These are phyloP conservation scores for Capromys pilorides DNA, from an alignment of 2,797 vertebrate species.

Conservation along the genomic window DNA sequence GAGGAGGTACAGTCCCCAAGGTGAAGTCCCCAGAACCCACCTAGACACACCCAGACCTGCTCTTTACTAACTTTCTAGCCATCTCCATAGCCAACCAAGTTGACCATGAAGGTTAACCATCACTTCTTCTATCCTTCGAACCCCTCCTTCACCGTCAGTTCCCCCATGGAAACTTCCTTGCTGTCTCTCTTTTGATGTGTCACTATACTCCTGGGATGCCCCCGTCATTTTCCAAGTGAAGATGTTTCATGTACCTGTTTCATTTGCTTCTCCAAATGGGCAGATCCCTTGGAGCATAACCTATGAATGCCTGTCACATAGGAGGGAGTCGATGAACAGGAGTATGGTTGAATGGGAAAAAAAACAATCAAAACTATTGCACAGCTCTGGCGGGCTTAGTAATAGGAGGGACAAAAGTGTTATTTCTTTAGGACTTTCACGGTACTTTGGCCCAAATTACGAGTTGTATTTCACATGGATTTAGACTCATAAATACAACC, in stretches of 20 bases:
- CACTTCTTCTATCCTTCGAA: not conserved
- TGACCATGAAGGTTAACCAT: not conserved
- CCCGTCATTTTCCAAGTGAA: not conserved
- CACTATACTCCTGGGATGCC: not conserved
- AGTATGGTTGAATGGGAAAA: not conserved
- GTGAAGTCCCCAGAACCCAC: not conserved
- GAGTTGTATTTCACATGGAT: not conserved
- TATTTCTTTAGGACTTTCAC: conserved; percentile 32
- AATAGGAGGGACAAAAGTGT: not conserved
- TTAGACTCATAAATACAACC: conserved; percentile 10
- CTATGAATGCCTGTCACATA: not conserved
- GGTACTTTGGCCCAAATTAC: conserved; percentile 35
- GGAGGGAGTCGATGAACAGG: not conserved
- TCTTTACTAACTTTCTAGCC: not conserved
- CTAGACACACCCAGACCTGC: not conserved
- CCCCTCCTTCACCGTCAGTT: not conserved
- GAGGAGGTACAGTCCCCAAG: not conserved
- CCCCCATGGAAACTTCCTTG: not conserved
- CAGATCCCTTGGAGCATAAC: not conserved
- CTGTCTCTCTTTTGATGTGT: not conserved
- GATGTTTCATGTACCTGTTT: not conserved
- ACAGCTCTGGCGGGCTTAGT: not conserved
- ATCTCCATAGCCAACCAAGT: not conserved
- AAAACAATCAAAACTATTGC: not conserved
- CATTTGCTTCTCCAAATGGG: not conserved